Percentiles rank a stretch among this genome's conserved stretches.
Evolutionary conservation across 2,113 vertebrate species (phyloP).

Genomic region (Notothenia coriiceps): DNA sequence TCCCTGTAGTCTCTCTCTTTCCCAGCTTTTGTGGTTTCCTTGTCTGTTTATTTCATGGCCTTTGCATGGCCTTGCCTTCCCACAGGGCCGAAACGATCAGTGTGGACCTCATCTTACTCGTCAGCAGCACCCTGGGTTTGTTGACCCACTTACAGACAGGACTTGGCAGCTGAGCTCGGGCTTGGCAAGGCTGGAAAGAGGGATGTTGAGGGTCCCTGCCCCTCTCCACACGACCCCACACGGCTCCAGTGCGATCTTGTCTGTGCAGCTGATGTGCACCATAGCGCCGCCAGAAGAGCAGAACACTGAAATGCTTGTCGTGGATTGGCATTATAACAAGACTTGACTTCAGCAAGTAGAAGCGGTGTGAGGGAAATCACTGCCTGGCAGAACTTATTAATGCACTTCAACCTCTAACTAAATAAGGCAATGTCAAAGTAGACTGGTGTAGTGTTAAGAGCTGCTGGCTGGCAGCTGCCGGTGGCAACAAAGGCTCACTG

Average conservation of each 20-base stretch:
- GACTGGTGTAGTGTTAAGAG: slow-evolving; percentile 20
- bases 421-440: slow-evolving; percentile 46
- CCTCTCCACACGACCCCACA: slow-evolving; percentile 34
- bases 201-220: slow-evolving; percentile 36
- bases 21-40: slow-evolving; percentile 52
- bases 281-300: slow-evolving; percentile 33
- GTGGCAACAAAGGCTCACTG: slow-evolving; percentile 47
- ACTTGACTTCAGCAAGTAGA: slow-evolving; percentile 41
- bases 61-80: slow-evolving; percentile 71
- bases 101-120: slow-evolving; percentile 60
- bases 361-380: slow-evolving; percentile 35
- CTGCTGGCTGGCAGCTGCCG: slow-evolving; percentile 59
- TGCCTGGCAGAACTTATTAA: slow-evolving; percentile 46
- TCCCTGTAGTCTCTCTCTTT: slow-evolving; percentile 18
- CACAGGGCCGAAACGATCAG: slow-evolving; percentile 47
- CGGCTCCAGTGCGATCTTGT: slow-evolving; percentile 40
- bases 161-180: slow-evolving; percentile 38
- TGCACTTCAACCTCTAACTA: slow-evolving; percentile 49
- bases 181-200: slow-evolving; percentile 25
- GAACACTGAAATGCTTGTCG: slow-evolving; percentile 63
- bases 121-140: slow-evolving; percentile 54
- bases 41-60: slow-evolving; percentile 59
- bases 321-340: slow-evolving; percentile 61
- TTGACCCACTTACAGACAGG: slow-evolving; percentile 60
- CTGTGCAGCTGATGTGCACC: slow-evolving; percentile 51